Percentiles rank a stretch among this genome's conserved stretches.
Evolutionary conservation across 2,797 vertebrate genomes (phyloP).

Genomic region (Aythya fuligula): DNA sequence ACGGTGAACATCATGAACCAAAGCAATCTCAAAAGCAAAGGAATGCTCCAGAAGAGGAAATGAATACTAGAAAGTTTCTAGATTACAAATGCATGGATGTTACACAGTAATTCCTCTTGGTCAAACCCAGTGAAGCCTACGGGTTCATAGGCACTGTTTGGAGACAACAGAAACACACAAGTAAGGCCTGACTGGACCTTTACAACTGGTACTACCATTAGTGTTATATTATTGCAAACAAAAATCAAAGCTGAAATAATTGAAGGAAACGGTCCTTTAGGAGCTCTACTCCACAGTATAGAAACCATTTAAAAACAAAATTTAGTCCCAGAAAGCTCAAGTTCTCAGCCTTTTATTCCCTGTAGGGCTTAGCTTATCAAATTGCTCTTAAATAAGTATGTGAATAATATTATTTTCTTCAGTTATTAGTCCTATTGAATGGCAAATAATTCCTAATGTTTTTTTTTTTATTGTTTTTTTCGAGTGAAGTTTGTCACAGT

Average conservation of each 20-base stretch:
- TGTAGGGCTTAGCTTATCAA: conserved; percentile 44
- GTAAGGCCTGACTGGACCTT: not conserved
- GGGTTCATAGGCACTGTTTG: not conserved
- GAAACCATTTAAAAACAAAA: conserved; percentile 8
- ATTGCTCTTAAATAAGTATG: conserved; percentile 4
- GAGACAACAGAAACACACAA: not conserved
- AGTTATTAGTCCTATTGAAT: conserved; percentile 28
- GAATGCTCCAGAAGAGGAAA: not conserved
- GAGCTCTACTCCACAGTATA: not conserved
- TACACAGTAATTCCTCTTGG: not conserved
- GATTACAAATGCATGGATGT: not conserved
- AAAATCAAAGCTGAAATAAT: not conserved
- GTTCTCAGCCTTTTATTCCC: not conserved
- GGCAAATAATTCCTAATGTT: conserved; percentile 17
- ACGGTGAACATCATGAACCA: not conserved
- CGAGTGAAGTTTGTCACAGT: conserved; percentile 3
- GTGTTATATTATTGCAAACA: not conserved
- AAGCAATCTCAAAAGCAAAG: not conserved
- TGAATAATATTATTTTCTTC: not conserved
- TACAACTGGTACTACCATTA: not conserved
- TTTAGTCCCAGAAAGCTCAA: not conserved
- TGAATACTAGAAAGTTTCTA: not conserved
- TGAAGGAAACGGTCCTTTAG: not conserved
- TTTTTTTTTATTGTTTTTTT: not conserved
- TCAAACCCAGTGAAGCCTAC: not conserved